These are phyloP conservation scores for Ferdinandea cuprea DNA, from an alignment of 2,888 invertebrate species.

Conservation along the genomic window DNA sequence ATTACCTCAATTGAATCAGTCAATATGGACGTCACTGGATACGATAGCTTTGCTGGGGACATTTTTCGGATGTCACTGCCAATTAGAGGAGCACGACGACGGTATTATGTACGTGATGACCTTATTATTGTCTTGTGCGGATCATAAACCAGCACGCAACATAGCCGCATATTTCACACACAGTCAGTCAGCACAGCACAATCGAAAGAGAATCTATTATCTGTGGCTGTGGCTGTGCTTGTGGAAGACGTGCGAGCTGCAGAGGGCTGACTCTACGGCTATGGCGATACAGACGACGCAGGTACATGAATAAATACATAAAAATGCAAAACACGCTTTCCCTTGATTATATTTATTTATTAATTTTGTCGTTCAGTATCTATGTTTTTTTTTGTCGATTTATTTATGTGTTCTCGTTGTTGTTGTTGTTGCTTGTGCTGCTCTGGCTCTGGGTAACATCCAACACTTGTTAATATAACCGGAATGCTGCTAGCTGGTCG, in stretches of 20 bases:
- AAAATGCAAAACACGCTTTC: constrained; percentile 75
- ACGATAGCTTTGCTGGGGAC: neutral
- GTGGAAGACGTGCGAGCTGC: neutral
- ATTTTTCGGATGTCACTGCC: constrained; percentile 32
- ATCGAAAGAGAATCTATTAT: constrained; percentile 57
- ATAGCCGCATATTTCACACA: constrained; percentile 57
- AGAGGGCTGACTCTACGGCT: no score
- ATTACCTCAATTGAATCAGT: constrained; percentile 54
- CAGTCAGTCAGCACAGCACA: no score
- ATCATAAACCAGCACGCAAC: constrained; percentile 63
- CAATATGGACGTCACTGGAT: constrained; percentile 32
- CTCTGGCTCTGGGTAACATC: constrained; percentile 49
- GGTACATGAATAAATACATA: constrained; percentile 73
- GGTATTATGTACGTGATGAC: constrained; percentile 60
- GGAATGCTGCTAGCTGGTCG: constrained; percentile 45
- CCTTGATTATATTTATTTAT: constrained; percentile 75
- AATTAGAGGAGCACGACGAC: constrained; percentile 59
- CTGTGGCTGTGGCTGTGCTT: no score
- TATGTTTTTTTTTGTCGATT: constrained; percentile 41
- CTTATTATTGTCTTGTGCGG: constrained; percentile 56
- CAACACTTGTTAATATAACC: constrained; percentile 69
- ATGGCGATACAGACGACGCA: constrained; percentile 26
- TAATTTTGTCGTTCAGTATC: constrained; percentile 70
- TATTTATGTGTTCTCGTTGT: constrained; percentile 47
- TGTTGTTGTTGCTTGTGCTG: constrained; percentile 32